Percentiles rank a stretch among this genome's conserved stretches.
Evolutionary conservation across 1,140 invertebrate genomes (phyloP).

Genomic region (Zaprionus lachaisei): DNA sequence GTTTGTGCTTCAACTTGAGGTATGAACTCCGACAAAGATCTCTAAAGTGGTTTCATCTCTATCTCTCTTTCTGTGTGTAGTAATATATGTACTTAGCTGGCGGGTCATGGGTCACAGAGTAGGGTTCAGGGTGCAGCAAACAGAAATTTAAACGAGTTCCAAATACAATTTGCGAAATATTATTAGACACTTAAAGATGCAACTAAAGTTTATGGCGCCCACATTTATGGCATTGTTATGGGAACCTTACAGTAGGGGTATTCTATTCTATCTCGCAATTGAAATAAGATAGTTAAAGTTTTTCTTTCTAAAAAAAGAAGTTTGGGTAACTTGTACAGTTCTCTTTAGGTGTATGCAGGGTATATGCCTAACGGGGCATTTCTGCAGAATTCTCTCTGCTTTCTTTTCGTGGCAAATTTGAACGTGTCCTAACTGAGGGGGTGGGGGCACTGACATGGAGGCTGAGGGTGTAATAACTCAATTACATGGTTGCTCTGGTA

Average conservation of each 20-base stretch:
- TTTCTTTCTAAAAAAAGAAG: not conserved
- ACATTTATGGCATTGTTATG: not conserved
- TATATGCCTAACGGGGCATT: not conserved
- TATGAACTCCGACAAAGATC: constrained; percentile 22
- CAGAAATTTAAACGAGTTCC: constrained; percentile 2
- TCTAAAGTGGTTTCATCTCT: constrained; percentile 21
- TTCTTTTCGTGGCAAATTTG: constrained; percentile 47
- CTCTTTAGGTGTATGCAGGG: not conserved
- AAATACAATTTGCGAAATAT: constrained; percentile 4
- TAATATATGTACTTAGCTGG: not conserved
- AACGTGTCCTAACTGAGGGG: constrained; percentile 1
- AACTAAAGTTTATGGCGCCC: not conserved
- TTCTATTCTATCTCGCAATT: not conserved
- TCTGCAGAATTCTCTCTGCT: not conserved
- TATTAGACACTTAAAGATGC: not conserved
- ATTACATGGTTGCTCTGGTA: constrained; percentile 69
- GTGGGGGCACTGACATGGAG: not conserved
- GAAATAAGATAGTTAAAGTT: not conserved
- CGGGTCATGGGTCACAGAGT: not conserved
- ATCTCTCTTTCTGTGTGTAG: not conserved
- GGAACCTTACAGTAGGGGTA: not conserved
- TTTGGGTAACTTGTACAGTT: not conserved
- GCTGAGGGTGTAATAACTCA: constrained; percentile 68
- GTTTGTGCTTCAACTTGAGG: constrained; percentile 29
- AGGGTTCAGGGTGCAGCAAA: not conserved